phyloP scores from a whole-genome alignment of 2,113 vertebrate species.

The Mesembrinibis cayennensis region DNA sequence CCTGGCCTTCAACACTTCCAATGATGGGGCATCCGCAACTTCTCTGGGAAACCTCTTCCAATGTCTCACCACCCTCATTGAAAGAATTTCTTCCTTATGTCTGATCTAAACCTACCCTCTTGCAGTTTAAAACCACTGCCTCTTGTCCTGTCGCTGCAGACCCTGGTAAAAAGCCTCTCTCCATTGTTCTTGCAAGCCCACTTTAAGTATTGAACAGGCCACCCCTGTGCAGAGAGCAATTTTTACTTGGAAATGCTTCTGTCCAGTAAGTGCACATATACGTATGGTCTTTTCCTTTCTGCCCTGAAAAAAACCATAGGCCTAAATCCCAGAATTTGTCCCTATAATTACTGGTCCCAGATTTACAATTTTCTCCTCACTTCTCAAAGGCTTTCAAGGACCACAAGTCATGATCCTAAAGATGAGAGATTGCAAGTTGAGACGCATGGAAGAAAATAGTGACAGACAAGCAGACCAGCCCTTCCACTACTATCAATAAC shows the following conservation, averaged over 20 bases:
- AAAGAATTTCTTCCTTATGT: neutral
- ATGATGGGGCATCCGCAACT: rapidly evolving
- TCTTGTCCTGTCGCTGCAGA: neutral
- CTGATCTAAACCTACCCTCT: neutral
- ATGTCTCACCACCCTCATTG: neutral
- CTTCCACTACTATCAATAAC: neutral
- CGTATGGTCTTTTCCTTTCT: neutral
- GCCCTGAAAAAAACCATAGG: neutral
- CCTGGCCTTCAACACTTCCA: neutral
- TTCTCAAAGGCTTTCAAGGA: slow-evolving; percentile 1
- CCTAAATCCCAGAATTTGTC: neutral
- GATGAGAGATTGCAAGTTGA: neutral
- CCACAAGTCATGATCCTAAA: neutral
- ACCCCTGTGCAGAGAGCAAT: neutral
- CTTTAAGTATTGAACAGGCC: neutral
- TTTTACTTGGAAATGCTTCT: neutral
- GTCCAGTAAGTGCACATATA: neutral
- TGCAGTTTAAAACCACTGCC: neutral
- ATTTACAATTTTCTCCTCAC: neutral
- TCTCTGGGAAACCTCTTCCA: neutral
- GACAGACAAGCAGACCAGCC: neutral
- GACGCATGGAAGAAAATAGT: neutral
- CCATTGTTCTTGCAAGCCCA: neutral
- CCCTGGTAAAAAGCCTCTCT: neutral
- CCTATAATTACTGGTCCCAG: neutral